Conservation (phyloP, 2,888 invertebrate genomes). For the Oligia latruncula region DNA sequence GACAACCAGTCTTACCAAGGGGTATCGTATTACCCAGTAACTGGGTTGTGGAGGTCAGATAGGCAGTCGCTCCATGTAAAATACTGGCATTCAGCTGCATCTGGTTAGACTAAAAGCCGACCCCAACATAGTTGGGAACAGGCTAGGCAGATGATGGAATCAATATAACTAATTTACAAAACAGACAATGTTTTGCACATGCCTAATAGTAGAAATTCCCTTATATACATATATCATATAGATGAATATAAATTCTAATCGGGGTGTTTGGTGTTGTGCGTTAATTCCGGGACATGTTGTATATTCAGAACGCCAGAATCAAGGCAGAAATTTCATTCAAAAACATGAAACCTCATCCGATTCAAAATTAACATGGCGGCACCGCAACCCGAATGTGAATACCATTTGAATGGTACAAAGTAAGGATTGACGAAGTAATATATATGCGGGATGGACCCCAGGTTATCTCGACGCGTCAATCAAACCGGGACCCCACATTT, state of each 20-base stretch:
- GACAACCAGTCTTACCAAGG: too few relatives aligned
- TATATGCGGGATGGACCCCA: conserved; percentile 69
- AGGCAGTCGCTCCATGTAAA: too few relatives aligned
- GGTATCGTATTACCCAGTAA: too few relatives aligned
- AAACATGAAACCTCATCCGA: conserved; percentile 15
- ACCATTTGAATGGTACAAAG: conserved; percentile 58
- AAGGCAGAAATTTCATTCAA: conserved; percentile 4
- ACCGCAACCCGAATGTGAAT: conserved; percentile 55
- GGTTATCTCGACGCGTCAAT: conserved; percentile 68
- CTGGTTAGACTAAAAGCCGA: too few relatives aligned
- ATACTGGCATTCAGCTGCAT: too few relatives aligned
- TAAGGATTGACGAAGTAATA: conserved; percentile 69
- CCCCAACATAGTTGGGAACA: too few relatives aligned
- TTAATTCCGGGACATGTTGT: background rate
- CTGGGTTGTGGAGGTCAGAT: too few relatives aligned
- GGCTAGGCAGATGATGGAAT: too few relatives aligned
- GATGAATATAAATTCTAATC: background rate
- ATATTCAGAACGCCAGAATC: background rate
- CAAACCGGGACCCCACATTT: conserved; percentile 44
- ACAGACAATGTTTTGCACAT: too few relatives aligned
- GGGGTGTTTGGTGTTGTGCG: background rate
- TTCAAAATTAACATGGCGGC: conserved; percentile 21
- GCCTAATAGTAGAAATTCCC: too few relatives aligned
- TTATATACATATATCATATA: too few relatives aligned
- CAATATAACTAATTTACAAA: too few relatives aligned